Evolutionary conservation across 2,797 vertebrate genomes (phyloP), one percentile per base, ranked within the genome.

Genomic region (Paedocypris micromegethes): DNA sequence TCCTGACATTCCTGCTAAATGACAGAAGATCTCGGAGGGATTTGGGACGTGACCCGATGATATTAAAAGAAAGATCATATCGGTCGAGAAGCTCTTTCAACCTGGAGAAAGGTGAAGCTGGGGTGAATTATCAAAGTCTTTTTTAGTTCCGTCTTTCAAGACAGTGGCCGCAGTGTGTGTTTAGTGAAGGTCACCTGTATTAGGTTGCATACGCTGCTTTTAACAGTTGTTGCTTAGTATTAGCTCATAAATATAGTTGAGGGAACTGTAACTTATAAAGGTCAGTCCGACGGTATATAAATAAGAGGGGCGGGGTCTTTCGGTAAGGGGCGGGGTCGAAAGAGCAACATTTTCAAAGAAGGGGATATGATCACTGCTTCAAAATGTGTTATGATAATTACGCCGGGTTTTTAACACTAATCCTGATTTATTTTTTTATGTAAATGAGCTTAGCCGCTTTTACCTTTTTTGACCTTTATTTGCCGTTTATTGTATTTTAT

Each of bases 11-110:
- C 54, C 42, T 7, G 41, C n/a, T 39, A 57, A 59, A 68, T 65
- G 60, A 55, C n/a, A 69, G 62, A 64, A 49, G 46, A 42, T n/a
- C 40, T 49, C 45, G 39, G 5, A 54, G 8, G 40, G 56, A 64
- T 72, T 64, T 61, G 60, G 7, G 4, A 49, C 9, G 9, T n/a
- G 64, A 63, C 66, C 47, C 6, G 41, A 69, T 69, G 52, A 72
- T 70, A 70, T 72, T 72, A 62, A 58, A 62, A 48, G 52, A 66
- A 70, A 47, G 70, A 65, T 65, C 5, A 2, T 9, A 58, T 65
- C 5, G 50, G 52, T 53, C 4, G 63, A 48, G 44, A 38, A 47
- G 60, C 51, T 64, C 72, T 67, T 68, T 50, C 63, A 64, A 59
- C 23, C 46, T 40, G 54, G 38, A 9, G 57, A 56, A 47, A 56